These are phyloP conservation scores for Bergia puertoricense DNA, from an alignment of 92 coral and sea anemone species.

Conservation along the genomic window DNA sequence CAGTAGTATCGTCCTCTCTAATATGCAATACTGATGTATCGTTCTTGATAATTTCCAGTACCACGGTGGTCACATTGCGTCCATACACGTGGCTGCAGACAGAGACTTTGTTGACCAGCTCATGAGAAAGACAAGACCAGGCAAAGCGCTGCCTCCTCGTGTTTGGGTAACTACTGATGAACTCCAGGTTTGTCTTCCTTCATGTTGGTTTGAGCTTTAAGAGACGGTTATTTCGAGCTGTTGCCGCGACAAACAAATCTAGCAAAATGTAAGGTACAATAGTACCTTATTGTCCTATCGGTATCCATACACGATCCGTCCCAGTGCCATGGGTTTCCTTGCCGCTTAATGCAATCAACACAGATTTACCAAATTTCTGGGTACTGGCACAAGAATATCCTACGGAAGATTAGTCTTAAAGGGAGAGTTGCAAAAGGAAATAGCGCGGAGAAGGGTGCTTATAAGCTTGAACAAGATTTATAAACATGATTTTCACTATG, in stretches of 20 bases:
- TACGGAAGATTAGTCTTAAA: no score
- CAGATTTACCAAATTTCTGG: no score
- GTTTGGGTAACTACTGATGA: conserved; percentile 54
- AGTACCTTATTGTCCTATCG: neutral
- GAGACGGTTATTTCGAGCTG: neutral
- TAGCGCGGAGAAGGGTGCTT: no score
- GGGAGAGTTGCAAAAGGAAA: no score
- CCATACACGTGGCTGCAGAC: conserved; percentile 49
- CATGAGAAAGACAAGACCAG: conserved; percentile 35
- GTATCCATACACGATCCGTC: neutral
- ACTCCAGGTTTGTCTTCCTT: conserved; percentile 39
- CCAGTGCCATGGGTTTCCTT: no score
- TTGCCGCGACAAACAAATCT: neutral
- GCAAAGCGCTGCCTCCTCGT: conserved; percentile 31
- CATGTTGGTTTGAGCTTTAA: neutral
- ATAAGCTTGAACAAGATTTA: no score
- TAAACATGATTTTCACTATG: no score
- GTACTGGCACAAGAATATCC: no score
- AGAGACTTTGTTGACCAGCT: conserved; percentile 41
- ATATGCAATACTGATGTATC: neutral
- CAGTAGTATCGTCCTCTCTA: neutral
- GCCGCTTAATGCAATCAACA: no score
- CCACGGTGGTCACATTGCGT: conserved; percentile 64
- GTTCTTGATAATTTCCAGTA: conserved; percentile 33
- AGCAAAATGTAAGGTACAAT: neutral